phyloP scores from a whole-genome alignment of 2,888 invertebrate genomes.

The Strigamia crassipes region DNA sequence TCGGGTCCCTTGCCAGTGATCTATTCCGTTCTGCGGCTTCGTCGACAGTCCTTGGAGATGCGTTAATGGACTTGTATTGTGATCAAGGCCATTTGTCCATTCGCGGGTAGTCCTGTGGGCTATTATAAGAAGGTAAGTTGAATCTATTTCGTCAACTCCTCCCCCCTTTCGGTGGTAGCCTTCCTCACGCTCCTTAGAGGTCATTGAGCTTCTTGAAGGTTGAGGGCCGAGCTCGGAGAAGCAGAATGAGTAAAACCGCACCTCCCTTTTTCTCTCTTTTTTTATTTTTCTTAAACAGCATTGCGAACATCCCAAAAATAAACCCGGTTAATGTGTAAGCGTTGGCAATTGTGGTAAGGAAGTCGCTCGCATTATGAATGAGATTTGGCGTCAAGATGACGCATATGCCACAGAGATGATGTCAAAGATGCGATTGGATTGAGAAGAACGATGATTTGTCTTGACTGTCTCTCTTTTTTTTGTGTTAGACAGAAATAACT shows the following conservation, averaged over 20 bases:
- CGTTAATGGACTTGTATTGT: neutral
- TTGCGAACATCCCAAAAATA: neutral
- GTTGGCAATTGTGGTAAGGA: conserved; percentile 10
- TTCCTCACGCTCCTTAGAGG: neutral
- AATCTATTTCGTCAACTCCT: conserved; percentile 23
- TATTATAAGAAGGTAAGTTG: conserved; percentile 36
- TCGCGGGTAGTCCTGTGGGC: neutral
- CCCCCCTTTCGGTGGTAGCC: conserved; percentile 22
- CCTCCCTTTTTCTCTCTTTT: neutral
- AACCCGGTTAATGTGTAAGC: neutral
- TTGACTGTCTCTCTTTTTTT: neutral
- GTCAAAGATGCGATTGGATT: neutral
- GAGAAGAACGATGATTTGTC: neutral
- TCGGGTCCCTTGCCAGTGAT: neutral
- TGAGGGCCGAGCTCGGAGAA: neutral
- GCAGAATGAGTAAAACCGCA: neutral
- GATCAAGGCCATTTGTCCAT: neutral
- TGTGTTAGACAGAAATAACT: neutral
- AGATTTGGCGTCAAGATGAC: conserved; percentile 25
- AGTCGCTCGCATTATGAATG: conserved; percentile 5
- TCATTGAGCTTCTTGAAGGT: conserved; percentile 34
- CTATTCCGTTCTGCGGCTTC: no score
- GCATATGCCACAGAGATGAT: neutral
- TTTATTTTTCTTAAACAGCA: neutral
- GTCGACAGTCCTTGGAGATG: no score